Percentiles rank a stretch among this genome's conserved stretches.
These are phyloP conservation scores for Ceyx melanurus DNA, from an alignment of 2,113 vertebrate genomes.

Conservation along the genomic window DNA sequence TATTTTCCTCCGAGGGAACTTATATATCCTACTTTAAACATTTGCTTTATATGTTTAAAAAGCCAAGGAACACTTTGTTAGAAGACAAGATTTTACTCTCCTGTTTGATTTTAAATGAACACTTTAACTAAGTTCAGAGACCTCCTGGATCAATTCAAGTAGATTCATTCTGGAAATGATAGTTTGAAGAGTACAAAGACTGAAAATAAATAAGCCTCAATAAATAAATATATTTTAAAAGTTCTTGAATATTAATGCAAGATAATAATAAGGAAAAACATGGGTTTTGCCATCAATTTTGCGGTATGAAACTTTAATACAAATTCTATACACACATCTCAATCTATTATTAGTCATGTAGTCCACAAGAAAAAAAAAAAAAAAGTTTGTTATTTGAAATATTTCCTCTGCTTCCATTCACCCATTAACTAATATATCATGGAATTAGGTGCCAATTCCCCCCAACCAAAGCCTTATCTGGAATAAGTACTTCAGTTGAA, in stretches of 20 bases:
- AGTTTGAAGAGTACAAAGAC: neutral
- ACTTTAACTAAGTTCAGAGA: neutral
- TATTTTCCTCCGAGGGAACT: conserved; percentile 27
- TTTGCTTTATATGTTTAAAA: conserved; percentile 48
- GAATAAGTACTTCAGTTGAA: neutral
- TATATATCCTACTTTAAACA: conserved; percentile 34
- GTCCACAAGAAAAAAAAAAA: neutral
- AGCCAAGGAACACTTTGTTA: neutral
- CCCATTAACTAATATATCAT: neutral
- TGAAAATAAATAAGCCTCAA: conserved; percentile 1
- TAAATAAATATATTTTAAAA: neutral
- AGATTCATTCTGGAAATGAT: neutral
- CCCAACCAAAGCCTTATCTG: neutral
- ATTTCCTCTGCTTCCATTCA: neutral
- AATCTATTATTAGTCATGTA: neutral
- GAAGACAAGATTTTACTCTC: neutral
- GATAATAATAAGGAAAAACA: neutral
- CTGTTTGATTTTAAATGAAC: neutral
- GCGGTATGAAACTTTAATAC: neutral
- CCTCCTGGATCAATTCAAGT: neutral
- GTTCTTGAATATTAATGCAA: neutral
- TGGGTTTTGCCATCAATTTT: neutral
- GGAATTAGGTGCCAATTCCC: neutral
- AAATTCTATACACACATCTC: neutral
- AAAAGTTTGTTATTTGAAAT: neutral